A percentile compares a stretch with the other conserved stretches of the same genome.
Conservation (phyloP, 2,797 vertebrate species). For the Catamblyrhynchus diadema region DNA sequence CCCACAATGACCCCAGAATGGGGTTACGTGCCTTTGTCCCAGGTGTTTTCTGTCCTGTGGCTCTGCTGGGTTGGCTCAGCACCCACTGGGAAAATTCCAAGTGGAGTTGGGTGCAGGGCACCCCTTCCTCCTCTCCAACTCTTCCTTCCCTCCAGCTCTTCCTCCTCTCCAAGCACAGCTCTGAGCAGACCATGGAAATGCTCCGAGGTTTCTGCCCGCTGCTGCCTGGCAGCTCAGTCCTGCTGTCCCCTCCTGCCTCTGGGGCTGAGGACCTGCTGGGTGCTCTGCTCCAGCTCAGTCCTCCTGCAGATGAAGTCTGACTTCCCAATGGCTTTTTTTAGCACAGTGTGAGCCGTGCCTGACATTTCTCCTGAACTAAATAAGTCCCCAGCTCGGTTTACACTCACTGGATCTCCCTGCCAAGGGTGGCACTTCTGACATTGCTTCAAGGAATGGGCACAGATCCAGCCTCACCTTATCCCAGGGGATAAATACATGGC, state of each 20-base stretch:
- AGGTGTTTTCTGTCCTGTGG: not conserved
- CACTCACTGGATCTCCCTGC: not conserved
- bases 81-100: not conserved
- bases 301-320: not conserved
- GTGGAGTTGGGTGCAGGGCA: not conserved
- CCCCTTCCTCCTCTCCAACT: not conserved
- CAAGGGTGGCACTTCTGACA: not conserved
- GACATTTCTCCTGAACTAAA: not conserved
- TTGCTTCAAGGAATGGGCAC: not conserved
- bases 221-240: not conserved
- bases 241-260: not conserved
- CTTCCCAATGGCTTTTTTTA: constrained; percentile 29
- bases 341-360: not conserved
- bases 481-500: not conserved
- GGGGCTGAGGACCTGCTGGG: not conserved
- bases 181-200: accelerated
- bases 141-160: not conserved
- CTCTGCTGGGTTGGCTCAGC: accelerated
- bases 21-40: accelerated
- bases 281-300: not conserved
- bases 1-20: accelerated
- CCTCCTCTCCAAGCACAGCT: not conserved
- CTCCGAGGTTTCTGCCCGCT: not conserved
- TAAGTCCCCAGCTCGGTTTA: not conserved
- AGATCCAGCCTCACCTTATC: not conserved